Conservation (phyloP, 2,888 invertebrate species). For the Plagodis dolabraria region DNA sequence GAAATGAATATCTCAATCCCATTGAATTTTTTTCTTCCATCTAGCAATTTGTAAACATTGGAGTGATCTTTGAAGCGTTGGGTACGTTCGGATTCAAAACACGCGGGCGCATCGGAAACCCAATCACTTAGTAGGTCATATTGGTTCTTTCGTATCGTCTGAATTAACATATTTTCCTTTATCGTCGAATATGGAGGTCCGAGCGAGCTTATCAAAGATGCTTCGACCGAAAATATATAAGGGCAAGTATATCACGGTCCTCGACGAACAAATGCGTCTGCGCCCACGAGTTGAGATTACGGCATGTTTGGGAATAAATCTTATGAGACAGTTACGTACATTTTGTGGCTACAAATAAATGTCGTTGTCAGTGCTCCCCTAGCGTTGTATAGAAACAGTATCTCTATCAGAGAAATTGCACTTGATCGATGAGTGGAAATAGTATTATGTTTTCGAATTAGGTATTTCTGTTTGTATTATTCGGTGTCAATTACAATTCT, state of each 20-base stretch:
- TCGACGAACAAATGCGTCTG: slow-evolving; percentile 73
- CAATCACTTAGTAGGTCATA: slow-evolving; percentile 84
- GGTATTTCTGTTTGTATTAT: too few relatives aligned
- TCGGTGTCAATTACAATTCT: too few relatives aligned
- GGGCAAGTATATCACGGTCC: slow-evolving; percentile 61
- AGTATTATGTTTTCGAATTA: too few relatives aligned
- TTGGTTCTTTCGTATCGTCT: slow-evolving; percentile 69
- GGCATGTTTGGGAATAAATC: slow-evolving; percentile 78
- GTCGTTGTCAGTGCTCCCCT: slow-evolving; percentile 60
- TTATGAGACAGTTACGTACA: slow-evolving; percentile 74
- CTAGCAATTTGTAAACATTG: slow-evolving; percentile 80
- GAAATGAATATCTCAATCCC: slow-evolving; percentile 64
- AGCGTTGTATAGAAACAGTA: slow-evolving; percentile 11
- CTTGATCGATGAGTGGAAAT: too few relatives aligned
- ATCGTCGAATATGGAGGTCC: slow-evolving; percentile 76
- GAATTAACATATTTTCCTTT: slow-evolving; percentile 84
- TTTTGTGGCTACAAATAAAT: slow-evolving; percentile 77
- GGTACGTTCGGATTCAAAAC: slow-evolving; percentile 72
- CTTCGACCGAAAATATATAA: slow-evolving; percentile 74
- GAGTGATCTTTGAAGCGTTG: slow-evolving; percentile 57
- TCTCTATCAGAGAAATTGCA: slow-evolving; percentile 1
- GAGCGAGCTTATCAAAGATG: slow-evolving; percentile 75
- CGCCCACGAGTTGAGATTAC: slow-evolving; percentile 81
- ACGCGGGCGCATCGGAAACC: slow-evolving; percentile 71
- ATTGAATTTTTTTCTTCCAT: slow-evolving; percentile 59